A percentile compares a stretch with the other conserved stretches of the same genome.
phyloP scores from a whole-genome alignment of 2,797 vertebrate species.

The Pseudocheirus occidentalis region DNA sequence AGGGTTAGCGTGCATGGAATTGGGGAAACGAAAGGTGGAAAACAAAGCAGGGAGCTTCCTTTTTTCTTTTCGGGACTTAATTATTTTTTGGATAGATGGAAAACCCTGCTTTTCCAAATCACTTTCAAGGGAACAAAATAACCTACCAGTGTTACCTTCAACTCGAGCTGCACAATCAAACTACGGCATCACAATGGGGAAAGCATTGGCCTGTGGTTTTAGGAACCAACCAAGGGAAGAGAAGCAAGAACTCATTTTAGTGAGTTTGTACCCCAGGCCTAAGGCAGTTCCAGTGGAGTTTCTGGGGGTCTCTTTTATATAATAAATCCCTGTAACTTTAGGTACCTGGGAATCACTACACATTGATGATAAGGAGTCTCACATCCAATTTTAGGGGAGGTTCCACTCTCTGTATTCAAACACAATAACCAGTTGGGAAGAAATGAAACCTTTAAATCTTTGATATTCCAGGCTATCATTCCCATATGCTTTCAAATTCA shows the following conservation, averaged over 20 bases:
- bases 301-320: conserved; percentile 64
- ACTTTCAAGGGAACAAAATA: conserved; percentile 30
- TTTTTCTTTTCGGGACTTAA: conserved; percentile 37
- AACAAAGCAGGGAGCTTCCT: neutral
- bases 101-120: conserved; percentile 49
- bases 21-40: neutral
- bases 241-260: too few relatives aligned
- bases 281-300: conserved; percentile 44
- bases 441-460: conserved; percentile 66
- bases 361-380: conserved; percentile 53
- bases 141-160: neutral
- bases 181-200: neutral
- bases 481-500: conserved; percentile 46
- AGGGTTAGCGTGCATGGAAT: neutral
- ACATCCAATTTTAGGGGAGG: conserved; percentile 50
- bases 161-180: neutral
- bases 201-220: neutral
- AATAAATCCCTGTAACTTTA: conserved; percentile 57
- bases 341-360: conserved; percentile 72
- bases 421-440: conserved; percentile 35
- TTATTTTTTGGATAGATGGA: conserved; percentile 29
- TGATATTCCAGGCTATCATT: conserved; percentile 20
- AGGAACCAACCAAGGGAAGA: neutral
- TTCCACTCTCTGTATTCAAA: conserved; percentile 21
- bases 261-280: neutral